phyloP scores from a whole-genome alignment of 2,888 invertebrate species.

The Bruchidius siliquastri region DNA sequence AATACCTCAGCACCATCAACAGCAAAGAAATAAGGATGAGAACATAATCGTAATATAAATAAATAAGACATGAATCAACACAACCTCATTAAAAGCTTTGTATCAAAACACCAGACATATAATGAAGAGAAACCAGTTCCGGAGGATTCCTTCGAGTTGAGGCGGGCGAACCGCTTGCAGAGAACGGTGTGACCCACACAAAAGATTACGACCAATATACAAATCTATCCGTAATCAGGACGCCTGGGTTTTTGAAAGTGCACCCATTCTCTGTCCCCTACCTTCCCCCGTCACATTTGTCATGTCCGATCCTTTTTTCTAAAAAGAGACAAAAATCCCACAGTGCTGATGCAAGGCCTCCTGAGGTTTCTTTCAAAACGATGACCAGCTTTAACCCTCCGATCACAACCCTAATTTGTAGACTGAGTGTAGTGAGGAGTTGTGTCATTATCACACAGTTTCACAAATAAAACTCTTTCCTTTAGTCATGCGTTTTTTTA shows the following conservation, averaged over 20 bases:
- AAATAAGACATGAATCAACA: not conserved
- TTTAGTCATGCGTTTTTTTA: no score
- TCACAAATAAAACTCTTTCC: no score
- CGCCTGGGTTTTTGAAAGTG: not conserved
- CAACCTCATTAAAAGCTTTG: not conserved
- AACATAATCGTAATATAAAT: not conserved
- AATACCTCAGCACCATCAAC: not conserved
- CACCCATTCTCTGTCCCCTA: not conserved
- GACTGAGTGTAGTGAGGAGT: no score
- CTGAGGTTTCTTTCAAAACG: not conserved
- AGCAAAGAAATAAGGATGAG: not conserved
- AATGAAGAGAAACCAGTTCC: not conserved
- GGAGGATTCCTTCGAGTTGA: not conserved
- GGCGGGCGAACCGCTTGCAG: not conserved
- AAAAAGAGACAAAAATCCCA: not conserved
- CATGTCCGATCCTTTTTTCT: not conserved
- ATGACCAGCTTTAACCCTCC: not conserved
- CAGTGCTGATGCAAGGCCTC: not conserved
- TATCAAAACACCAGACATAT: not conserved
- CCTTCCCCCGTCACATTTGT: not conserved
- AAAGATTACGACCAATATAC: not conserved
- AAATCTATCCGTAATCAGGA: not conserved
- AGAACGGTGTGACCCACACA: not conserved
- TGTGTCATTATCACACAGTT: no score
- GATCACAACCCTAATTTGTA: no score